Base-by-base conservation (phyloP, 2,888 invertebrate species). In the Tenthredo notha region DNA sequence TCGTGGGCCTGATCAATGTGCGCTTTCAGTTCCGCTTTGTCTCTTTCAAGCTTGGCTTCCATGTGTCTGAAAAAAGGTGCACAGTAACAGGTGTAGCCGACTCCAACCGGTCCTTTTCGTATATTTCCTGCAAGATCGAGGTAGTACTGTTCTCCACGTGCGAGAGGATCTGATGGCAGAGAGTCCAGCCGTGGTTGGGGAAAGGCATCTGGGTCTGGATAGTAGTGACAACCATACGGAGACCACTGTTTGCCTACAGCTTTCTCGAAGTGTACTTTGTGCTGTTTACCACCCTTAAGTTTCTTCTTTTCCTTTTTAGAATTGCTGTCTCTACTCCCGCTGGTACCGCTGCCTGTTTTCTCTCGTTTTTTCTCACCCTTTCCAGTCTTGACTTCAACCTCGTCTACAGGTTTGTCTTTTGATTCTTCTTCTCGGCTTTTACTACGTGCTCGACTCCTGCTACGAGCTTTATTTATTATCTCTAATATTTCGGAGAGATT, bases 121-220 rank as follows among this genome's bases (percentile, higher is more conserved):
- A 99, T 98, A 92, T 98, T 98, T 1, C 99, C 99, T 18, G 98
- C 98, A 88, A 99, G 95, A 93, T 99, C 99, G 88, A 98, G 94
- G 93, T 97, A 99, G 93, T 99, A 99, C 93, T 98, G 98, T 94
- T 98, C 98, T 86, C 98, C 99, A 90, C 96, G 96, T 89, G 95
- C 95, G 29, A 98, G 94, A 0, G 98, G 98, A 93, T 98, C 98
- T 92, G 97, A 95, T 87, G 98, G 98, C 87, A 98, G 94, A 83
- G 98, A 97, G 93, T 97, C 97, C 87, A 98, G 94, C 90, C 97
- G 97, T 18, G 98, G 98, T 87, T 97, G 96, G 0, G 98, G 98
- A 92, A 98, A 98, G 80, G 96, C 96, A 91, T 97, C 96, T 0
- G 97, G 96, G 91, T 98, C 97, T 0, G 98, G 98, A 91, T 97